These are phyloP conservation scores for Danaus chrysippus DNA, from an alignment of 2,888 invertebrate genomes.

Conservation along the genomic window DNA sequence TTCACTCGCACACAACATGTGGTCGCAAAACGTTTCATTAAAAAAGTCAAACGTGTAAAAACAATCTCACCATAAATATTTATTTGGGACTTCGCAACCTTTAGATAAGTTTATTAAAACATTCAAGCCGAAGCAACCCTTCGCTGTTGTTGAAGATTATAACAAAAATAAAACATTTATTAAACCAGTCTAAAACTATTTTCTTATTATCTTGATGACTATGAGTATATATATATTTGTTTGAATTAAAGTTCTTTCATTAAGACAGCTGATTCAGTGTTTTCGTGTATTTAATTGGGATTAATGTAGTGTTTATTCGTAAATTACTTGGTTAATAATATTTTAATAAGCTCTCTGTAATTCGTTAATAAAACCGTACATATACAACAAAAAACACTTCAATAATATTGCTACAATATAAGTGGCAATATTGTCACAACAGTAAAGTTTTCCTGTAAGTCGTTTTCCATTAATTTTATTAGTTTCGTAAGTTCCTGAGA, in stretches of 20 bases:
- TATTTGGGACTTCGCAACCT: slow-evolving; percentile 36
- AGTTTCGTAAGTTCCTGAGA: not conserved
- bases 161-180: not conserved
- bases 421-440: not conserved
- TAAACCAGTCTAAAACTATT: not conserved
- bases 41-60: slow-evolving; percentile 33
- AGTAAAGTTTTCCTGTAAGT: not conserved
- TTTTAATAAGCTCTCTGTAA: no score
- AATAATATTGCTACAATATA: no score
- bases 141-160: not conserved
- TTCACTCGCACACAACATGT: slow-evolving; percentile 19
- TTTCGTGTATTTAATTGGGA: no score
- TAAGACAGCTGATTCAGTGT: no score
- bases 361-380: no score
- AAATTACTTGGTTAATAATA: no score
- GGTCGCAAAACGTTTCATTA: slow-evolving; percentile 24
- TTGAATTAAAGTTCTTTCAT: no score
- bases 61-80: slow-evolving; percentile 41
- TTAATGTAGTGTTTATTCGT: no score
- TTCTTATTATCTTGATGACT: not conserved
- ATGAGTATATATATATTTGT: no score
- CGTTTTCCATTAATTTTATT: slow-evolving; percentile 6
- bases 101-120: slow-evolving; percentile 12
- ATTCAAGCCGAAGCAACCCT: slow-evolving; percentile 1
- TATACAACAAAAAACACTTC: no score